Evolutionary conservation across 64 coral and sea anemone genomes (phyloP).

Genomic region (Actinia equina): DNA sequence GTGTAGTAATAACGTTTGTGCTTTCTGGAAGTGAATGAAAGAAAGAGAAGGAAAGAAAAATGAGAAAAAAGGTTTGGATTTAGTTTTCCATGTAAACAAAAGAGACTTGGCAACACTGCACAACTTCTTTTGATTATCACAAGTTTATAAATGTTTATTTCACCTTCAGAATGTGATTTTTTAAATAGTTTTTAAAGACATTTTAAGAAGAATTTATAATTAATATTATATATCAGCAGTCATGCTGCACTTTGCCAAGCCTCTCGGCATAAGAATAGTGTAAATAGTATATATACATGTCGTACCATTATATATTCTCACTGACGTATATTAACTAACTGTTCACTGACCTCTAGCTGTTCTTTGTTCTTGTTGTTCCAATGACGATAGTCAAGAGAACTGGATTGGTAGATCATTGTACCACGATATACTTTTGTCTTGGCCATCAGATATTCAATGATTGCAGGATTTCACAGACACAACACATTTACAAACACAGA

Average conservation of each 20-base stretch:
- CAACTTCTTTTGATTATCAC: no score
- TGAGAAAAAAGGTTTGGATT: not conserved
- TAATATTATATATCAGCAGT: no score
- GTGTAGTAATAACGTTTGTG: constrained; percentile 61
- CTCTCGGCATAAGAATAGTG: not conserved
- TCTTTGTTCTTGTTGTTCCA: constrained; percentile 28
- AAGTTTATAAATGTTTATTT: no score
- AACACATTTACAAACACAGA: not conserved
- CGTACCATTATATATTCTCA: not conserved
- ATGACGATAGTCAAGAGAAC: constrained; percentile 20
- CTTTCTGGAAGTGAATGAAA: constrained; percentile 18
- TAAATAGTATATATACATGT: not conserved
- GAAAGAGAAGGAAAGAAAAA: constrained; percentile 29
- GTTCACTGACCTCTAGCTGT: constrained; percentile 27
- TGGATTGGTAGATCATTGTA: not conserved
- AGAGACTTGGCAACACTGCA: not conserved
- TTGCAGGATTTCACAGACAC: not conserved
- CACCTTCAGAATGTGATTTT: no score
- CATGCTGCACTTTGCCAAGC: not conserved
- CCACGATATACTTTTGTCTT: not conserved
- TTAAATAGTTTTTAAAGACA: no score
- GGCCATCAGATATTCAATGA: not conserved
- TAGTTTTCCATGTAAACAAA: not conserved
- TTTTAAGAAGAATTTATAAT: no score
- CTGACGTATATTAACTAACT: not conserved